Percentiles rank a stretch among this genome's conserved stretches.
These are phyloP conservation scores for Ceryle rudis DNA, from an alignment of 2,797 vertebrate species.

Conservation along the genomic window DNA sequence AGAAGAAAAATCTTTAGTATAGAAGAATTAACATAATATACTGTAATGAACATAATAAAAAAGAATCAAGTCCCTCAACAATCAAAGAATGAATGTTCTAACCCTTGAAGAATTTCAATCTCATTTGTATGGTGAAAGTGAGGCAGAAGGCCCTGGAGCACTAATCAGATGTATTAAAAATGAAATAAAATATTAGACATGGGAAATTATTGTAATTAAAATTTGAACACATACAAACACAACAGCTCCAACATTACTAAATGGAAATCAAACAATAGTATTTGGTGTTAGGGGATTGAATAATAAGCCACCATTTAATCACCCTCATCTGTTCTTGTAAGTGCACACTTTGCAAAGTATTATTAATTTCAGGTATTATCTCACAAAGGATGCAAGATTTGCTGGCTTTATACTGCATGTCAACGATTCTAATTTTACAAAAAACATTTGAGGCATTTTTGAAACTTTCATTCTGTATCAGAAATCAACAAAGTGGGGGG, in stretches of 20 bases:
- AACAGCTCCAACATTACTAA: not conserved
- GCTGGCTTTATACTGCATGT: not conserved
- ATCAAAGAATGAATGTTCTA: not conserved
- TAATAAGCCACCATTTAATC: conserved; percentile 21
- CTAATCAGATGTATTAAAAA: conserved; percentile 48
- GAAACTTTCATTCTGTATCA: not conserved
- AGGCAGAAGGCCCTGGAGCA: not conserved
- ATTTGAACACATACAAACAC: conserved; percentile 8
- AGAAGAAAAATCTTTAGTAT: not conserved
- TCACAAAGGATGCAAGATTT: not conserved
- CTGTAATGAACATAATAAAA: not conserved
- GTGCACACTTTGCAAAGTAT: not conserved
- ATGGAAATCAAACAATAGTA: conserved; percentile 12
- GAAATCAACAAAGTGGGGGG: not conserved
- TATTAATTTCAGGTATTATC: not conserved
- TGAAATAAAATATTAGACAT: conserved; percentile 49
- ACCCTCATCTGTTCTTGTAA: not conserved
- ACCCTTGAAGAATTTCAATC: not conserved
- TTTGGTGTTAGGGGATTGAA: not conserved
- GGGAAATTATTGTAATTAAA: conserved; percentile 62
- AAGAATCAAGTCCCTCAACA: not conserved
- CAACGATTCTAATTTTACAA: not conserved
- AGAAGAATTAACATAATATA: not conserved
- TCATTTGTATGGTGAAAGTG: not conserved
- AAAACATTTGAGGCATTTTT: not conserved